A percentile compares a stretch with the other conserved stretches of the same genome.
These are phyloP conservation scores for Smittia aterrima DNA, from an alignment of 2,888 invertebrate genomes.

Conservation along the genomic window DNA sequence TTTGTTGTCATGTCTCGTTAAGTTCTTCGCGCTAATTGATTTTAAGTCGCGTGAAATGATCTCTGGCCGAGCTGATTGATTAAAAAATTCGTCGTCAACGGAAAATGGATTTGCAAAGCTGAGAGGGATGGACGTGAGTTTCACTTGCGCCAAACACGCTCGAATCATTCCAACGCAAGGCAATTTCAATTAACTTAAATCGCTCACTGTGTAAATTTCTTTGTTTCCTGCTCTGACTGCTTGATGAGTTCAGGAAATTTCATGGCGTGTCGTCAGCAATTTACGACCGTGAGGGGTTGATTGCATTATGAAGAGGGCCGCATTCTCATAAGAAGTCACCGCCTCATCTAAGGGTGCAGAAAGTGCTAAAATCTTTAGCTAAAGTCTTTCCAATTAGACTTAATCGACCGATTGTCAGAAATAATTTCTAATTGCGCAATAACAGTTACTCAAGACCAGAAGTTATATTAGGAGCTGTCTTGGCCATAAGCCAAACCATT, in stretches of 20 bases:
- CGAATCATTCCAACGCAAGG: background rate
- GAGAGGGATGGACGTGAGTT: background rate
- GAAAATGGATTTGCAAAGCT: background rate
- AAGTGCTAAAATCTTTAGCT: slow-evolving; percentile 11
- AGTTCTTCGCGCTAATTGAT: background rate
- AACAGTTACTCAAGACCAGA: background rate
- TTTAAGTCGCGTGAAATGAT: background rate
- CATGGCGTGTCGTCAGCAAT: slow-evolving; percentile 26
- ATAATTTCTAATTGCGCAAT: slow-evolving; percentile 13
- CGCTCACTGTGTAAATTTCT: slow-evolving; percentile 23
- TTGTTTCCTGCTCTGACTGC: slow-evolving; percentile 22
- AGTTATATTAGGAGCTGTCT: background rate
- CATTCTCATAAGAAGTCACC: background rate
- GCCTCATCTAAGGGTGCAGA: background rate
- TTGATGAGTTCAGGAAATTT: slow-evolving; percentile 35
- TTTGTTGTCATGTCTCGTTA: background rate
- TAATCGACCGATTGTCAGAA: too few species aligned
- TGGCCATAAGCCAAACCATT: slow-evolving; percentile 19
- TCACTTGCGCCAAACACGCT: background rate
- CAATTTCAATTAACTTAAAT: slow-evolving; percentile 15
- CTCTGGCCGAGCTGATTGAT: background rate
- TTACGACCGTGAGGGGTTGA: background rate
- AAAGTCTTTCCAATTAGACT: background rate
- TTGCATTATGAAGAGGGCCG: background rate
- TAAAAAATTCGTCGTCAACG: background rate